Base-by-base conservation (phyloP, 2,888 invertebrate genomes). In the Strigamia transsilvanica region DNA sequence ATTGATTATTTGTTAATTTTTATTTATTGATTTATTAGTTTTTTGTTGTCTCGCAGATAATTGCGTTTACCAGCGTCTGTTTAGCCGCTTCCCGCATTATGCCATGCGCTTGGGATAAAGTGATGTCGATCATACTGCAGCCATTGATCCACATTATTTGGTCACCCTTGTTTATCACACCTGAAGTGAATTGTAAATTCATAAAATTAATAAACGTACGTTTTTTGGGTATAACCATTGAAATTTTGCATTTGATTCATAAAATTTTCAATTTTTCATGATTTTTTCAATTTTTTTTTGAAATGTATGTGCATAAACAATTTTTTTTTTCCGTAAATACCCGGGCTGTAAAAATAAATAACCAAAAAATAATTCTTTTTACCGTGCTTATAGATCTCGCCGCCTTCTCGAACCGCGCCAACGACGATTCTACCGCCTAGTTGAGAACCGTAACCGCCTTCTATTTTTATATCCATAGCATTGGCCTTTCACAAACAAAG, bases 351-450 rank as follows among this genome's bases (percentile, higher is more conserved):
- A n/a, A n/a, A n/a, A n/a, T 18, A 5, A 9, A 56, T 56, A n/a
- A n/a, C n/a, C 1, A 56, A 56, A 56, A n/a, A n/a, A 27, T 27
- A 27, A 27, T 27, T 27, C 1, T 27, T 2, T 27, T n/a, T 41
- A 80, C 80, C 80, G 42, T 80, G 80, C 42, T 80, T 80, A 21
- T 80, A 80, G n/a, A 80, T 80, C 42, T 80, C 80, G 15, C 80
- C 80, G 9, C 80, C 80, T 41, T 80, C 80, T 15, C 34, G 6
- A 5, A 80, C 42, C 0, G 12, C 13, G 18, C 41, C 15, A 18
- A 80, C 80, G 18, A 80, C n/a, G 15, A 80, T 42, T 80, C 80
- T 13, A 5, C 80, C 80, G 0, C 41, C 80, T 1, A 80, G 42
- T 6, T 4, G 10, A 21, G 80, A 80, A n/a, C 42, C 80, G 42